These are phyloP conservation scores for Parauchenoglanis punctatus DNA, from an alignment of 2,797 vertebrate genomes.

Conservation along the genomic window DNA sequence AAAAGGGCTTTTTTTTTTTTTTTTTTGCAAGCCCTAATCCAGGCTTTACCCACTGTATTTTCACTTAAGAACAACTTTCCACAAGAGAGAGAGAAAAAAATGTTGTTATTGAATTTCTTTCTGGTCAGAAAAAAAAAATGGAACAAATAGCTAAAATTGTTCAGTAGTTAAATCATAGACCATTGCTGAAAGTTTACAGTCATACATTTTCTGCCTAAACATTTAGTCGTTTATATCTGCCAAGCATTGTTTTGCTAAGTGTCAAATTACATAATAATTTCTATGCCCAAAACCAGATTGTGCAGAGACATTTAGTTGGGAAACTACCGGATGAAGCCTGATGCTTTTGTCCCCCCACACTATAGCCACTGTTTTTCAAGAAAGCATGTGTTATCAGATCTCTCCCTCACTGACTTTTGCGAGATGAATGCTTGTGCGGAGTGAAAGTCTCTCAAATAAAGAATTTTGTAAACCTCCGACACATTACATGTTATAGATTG, in stretches of 20 bases:
- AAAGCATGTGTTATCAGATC: slow-evolving; percentile 36
- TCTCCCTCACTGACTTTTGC: neutral
- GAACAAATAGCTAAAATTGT: slow-evolving; percentile 31
- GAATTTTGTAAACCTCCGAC: slow-evolving; percentile 5
- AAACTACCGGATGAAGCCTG: slow-evolving; percentile 9
- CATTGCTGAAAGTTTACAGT: slow-evolving; percentile 21
- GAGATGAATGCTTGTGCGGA: neutral
- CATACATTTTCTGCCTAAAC: slow-evolving; percentile 12
- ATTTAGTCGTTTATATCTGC: slow-evolving; percentile 12
- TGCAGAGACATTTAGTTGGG: slow-evolving; percentile 18
- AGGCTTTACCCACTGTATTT: slow-evolving; percentile 22
- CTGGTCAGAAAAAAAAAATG: slow-evolving; percentile 7
- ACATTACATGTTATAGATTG: neutral
- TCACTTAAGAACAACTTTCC: slow-evolving; percentile 19
- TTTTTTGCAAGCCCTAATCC: slow-evolving; percentile 20
- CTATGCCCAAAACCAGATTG: slow-evolving; percentile 3
- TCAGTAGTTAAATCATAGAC: slow-evolving; percentile 24
- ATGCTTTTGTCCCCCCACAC: neutral
- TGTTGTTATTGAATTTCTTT: slow-evolving; percentile 22
- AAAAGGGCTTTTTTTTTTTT: neutral
- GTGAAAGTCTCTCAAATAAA: neutral
- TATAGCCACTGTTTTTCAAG: slow-evolving; percentile 20
- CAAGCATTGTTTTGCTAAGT: slow-evolving; percentile 30
- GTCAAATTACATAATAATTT: slow-evolving; percentile 40
- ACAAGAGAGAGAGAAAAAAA: neutral